A percentile compares a stretch with the other conserved stretches of the same genome.
phyloP scores from a whole-genome alignment of 2,113 vertebrate species.

The Pelusios castaneus region DNA sequence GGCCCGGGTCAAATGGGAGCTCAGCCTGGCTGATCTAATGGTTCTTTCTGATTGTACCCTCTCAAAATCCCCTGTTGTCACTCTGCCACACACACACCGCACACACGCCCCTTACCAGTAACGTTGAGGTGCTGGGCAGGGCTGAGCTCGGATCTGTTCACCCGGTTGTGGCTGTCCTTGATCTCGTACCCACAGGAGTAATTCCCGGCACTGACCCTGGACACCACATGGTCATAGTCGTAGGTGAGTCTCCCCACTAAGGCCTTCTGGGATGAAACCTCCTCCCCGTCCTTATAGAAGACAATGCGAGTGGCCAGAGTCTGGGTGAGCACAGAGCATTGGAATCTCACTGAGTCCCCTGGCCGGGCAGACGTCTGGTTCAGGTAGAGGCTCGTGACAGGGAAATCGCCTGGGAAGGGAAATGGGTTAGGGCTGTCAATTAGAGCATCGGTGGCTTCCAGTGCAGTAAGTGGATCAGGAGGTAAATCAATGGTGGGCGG shows the following conservation, averaged over 20 bases:
- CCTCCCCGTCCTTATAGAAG: background rate
- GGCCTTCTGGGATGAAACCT: background rate
- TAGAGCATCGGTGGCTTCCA: background rate
- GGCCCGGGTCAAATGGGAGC: no score
- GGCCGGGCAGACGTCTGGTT: background rate
- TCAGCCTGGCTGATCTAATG: no score
- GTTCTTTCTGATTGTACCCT: no score
- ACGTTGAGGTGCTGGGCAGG: no score
- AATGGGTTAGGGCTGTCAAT: background rate
- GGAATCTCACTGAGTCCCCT: background rate
- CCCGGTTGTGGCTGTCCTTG: no score
- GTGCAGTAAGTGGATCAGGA: background rate
- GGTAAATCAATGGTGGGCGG: background rate
- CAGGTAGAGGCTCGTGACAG: background rate
- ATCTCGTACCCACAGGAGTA: no score
- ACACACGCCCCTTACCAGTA: no score
- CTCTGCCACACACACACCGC: no score
- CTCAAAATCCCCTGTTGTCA: no score
- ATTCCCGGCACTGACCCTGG: no score
- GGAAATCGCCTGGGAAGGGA: background rate
- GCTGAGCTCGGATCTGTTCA: no score
- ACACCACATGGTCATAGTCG: background rate
- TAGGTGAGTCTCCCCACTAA: background rate
- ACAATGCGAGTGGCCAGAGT: background rate
- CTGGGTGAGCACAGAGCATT: background rate